Evolutionary conservation across 2,113 vertebrate species (phyloP).

Genomic region (Rhinolophus ferrumequinum): DNA sequence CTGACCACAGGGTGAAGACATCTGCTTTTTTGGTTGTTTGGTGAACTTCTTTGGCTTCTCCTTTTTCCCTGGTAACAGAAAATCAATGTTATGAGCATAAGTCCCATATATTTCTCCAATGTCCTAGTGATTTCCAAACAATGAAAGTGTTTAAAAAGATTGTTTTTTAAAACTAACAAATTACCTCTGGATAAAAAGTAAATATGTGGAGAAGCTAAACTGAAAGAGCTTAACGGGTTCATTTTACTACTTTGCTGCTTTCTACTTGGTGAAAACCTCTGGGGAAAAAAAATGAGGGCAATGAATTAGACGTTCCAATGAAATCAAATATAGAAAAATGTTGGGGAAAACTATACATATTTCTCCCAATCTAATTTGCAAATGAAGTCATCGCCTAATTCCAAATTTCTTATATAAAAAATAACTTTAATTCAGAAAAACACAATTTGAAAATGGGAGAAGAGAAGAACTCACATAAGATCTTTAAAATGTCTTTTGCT

Average conservation of each 20-base stretch:
- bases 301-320: background rate
- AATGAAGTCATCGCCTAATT: background rate
- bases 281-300: background rate
- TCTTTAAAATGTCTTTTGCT: background rate
- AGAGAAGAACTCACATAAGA: background rate
- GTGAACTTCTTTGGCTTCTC: slow-evolving; percentile 91
- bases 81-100: background rate
- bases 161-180: slow-evolving; percentile 8
- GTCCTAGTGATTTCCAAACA: slow-evolving; percentile 30
- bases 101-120: background rate
- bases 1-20: slow-evolving; percentile 93
- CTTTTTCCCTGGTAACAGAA: slow-evolving; percentile 84
- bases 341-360: background rate
- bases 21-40: slow-evolving; percentile 92
- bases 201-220: background rate
- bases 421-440: background rate
- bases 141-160: background rate
- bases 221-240: background rate
- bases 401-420: background rate
- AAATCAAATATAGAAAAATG: slow-evolving; percentile 36
- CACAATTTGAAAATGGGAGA: background rate
- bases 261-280: background rate
- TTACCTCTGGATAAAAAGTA: background rate
- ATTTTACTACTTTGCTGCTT: background rate
- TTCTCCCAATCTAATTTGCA: slow-evolving; percentile 29